Conservation (phyloP, 2,113 vertebrate species). For the Oceanodroma tethys region DNA sequence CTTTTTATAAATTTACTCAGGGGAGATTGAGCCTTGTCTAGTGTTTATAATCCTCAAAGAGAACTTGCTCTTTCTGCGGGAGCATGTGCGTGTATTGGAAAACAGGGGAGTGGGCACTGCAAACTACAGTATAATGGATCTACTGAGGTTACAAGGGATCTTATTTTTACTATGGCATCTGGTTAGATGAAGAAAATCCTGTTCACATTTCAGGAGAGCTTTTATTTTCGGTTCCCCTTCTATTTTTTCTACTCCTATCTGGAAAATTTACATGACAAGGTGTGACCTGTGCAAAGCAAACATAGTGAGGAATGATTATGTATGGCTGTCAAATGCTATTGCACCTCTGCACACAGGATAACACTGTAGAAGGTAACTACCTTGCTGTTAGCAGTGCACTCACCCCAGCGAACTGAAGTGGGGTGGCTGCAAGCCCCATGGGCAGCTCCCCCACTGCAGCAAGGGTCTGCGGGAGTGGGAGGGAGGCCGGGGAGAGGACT, state of each 20-base stretch:
- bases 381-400: fast-evolving
- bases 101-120: not conserved
- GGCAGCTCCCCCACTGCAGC: not conserved
- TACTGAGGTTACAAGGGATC: not conserved
- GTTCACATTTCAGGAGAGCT: not conserved
- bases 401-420: not conserved
- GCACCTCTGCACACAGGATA: not conserved
- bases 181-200: not conserved
- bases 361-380: not conserved
- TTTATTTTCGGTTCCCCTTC: not conserved
- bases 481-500: not conserved
- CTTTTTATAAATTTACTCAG: not conserved
- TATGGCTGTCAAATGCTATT: not conserved
- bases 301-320: not conserved
- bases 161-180: not conserved
- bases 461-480: not conserved
- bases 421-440: not conserved
- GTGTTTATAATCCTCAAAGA: not conserved
- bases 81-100: not conserved
- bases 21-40: not conserved
- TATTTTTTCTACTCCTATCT: not conserved
- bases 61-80: not conserved
- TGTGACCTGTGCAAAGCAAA: not conserved
- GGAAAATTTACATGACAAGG: not conserved
- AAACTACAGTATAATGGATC: not conserved